Conservation (phyloP, 2,113 vertebrate species). For the Salvator merianae region DNA sequence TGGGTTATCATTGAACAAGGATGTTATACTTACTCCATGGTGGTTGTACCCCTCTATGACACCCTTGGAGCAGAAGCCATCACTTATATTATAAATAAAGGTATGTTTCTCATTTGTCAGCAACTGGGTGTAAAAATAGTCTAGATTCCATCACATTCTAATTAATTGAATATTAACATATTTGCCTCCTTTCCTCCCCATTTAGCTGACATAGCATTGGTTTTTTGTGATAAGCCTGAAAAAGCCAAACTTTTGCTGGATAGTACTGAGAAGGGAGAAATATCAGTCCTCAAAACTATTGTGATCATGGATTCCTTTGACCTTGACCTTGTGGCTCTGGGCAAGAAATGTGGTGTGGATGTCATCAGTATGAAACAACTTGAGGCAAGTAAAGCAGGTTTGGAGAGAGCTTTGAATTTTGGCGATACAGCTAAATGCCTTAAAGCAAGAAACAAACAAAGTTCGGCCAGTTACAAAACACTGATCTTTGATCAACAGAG, state of each 20-base stretch:
- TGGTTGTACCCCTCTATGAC: slow-evolving; percentile 92
- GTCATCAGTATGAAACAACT: slow-evolving; percentile 83
- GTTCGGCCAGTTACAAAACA: slow-evolving; percentile 4
- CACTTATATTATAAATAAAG: slow-evolving; percentile 87
- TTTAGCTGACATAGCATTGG: slow-evolving; percentile 81
- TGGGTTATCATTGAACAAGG: slow-evolving; percentile 93
- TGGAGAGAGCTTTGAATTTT: background rate
- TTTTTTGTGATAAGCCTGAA: slow-evolving; percentile 90
- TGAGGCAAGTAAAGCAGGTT: slow-evolving; percentile 76
- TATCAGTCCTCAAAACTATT: slow-evolving; percentile 78
- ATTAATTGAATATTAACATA: background rate
- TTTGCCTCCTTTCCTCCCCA: slow-evolving; percentile 21
- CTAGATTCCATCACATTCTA: background rate
- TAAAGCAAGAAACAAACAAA: background rate
- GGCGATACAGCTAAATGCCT: background rate
- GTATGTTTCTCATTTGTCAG: slow-evolving; percentile 66
- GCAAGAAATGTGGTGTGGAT: slow-evolving; percentile 81
- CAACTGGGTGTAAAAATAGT: background rate
- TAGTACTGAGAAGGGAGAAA: slow-evolving; percentile 75
- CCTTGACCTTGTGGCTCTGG: slow-evolving; percentile 78
- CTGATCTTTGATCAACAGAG: slow-evolving; percentile 3
- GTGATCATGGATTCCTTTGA: slow-evolving; percentile 86
- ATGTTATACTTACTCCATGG: slow-evolving; percentile 92
- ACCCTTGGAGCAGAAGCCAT: slow-evolving; percentile 91
- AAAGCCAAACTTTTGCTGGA: slow-evolving; percentile 86